These are phyloP conservation scores for Pseudolaguvia tuberculata DNA, from an alignment of 2,113 vertebrate species.

Conservation along the genomic window DNA sequence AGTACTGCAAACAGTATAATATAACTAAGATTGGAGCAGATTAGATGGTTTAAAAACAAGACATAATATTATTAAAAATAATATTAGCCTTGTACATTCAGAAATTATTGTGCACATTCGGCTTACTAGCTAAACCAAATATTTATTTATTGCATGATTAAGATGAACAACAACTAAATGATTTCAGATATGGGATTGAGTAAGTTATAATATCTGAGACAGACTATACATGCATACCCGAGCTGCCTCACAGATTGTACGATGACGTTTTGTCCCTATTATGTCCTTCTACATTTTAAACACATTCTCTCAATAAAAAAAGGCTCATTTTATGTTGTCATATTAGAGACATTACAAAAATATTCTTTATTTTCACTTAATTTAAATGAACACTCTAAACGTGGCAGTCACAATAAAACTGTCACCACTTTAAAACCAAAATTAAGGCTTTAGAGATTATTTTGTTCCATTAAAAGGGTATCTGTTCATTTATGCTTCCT, in stretches of 20 bases:
- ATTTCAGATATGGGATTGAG: conserved; percentile 13
- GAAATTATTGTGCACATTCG: conserved; percentile 20
- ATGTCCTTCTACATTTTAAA: conserved; percentile 25
- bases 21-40: conserved; percentile 12
- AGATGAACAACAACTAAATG: conserved; percentile 9
- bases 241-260: conserved; percentile 50
- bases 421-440: conserved; percentile 15
- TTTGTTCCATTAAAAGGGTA: conserved; percentile 26
- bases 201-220: conserved; percentile 31
- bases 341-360: conserved; percentile 48
- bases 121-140: conserved; percentile 24
- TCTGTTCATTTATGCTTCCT: conserved; percentile 23
- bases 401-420: conserved; percentile 1
- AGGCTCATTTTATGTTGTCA: conserved; percentile 43
- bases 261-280: conserved; percentile 32
- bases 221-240: conserved; percentile 3
- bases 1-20: neutral
- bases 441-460: conserved; percentile 48
- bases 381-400: conserved; percentile 36
- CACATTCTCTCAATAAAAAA: conserved; percentile 41
- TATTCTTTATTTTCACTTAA: conserved; percentile 50
- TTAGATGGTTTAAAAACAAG: conserved; percentile 19
- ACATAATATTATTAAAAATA: neutral
- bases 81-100: conserved; percentile 24
- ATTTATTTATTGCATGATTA: conserved; percentile 21